Base-by-base conservation (phyloP, 2,888 invertebrate genomes). In the Eupithecia tripunctaria region DNA sequence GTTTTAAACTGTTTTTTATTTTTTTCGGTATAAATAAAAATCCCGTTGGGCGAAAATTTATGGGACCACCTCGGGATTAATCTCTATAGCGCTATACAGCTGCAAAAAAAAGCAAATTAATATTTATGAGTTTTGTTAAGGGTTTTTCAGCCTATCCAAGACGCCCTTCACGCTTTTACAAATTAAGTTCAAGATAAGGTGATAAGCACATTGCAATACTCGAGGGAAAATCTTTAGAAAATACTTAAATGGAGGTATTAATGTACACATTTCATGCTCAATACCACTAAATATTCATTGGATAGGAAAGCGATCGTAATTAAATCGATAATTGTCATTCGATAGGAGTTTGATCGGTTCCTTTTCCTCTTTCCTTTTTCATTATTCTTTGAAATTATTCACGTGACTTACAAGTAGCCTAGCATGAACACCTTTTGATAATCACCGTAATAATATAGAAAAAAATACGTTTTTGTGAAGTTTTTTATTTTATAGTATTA, bases 251-350 rank as follows among this genome's bases (percentile, higher is more conserved):
- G 18, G 18, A 29, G 60, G 27, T 64, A 63, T 21, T 70, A 64
- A 64, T 29, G 3, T 25, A 51, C 14, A 25, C 56, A 67, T 71
- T 64, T 47, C 73, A 43, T 76, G 73, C 32, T 47, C 36, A 56
- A 63, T 12, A 12, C 70, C 29, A 72, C 43, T 74, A 72, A 76
- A 71, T 65, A 73, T 77, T 78, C 70, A 74, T 79, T 62, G 71
- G 71, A 77, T 21, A 51, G 79, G 76, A 79, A 80, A 72, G 70
- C 75, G 32, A 70, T 74, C 70, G 67, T 70, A 59, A 76, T 76
- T 74, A 68, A 70, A 71, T 77, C 75, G 41, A 73, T 68, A 76
- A 79, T 79, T 76, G 78, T 81, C 76, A 79, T 78, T 82, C 73
- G 74, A 78, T 71, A 60, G 73, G 27, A 56, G 70, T 71, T 76